Evolutionary conservation across 2,888 invertebrate genomes (phyloP), one percentile per base, ranked within the genome.

Genomic region (Penaeus monodon): DNA sequence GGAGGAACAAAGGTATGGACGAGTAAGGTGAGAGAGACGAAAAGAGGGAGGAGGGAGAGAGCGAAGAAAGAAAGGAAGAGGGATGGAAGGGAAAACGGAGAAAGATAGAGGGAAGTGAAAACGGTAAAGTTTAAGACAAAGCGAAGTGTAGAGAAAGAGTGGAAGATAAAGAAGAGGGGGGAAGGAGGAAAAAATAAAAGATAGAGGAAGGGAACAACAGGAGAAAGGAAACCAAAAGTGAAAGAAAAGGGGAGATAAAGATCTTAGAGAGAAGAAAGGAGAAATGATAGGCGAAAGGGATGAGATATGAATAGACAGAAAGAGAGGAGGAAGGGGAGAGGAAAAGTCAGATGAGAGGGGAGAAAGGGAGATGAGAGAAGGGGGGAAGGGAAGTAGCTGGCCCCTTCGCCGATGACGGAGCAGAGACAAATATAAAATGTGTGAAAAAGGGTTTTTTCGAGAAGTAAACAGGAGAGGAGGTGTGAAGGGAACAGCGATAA

Each of bases 31-130:
- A 33, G 12, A n/a, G 38, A 66, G 66, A 27, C n/a, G 17, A 49
- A 81, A 22, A 24, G 81, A 68, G 68, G 33, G 24, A 81, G 38
- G 80, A 80, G 66, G 44, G 80, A 65, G 65, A 65, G 64, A 65
- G 66, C n/a, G 65, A 65, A 44, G 57, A 33, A 65, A 44, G 44
- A n/a, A 66, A 38, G 33, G 68, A 66, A 70, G 44, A 70, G 68
- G 49, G 44, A 68, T 38, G 66, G n/a, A 49, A 66, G 81, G 49
- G 81, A 38, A 44, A 65, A 24, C 70, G 68, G 68, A 38, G 27
- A 38, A 33, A 38, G n/a, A 12, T 3, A 38, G 22, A 24, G 44
- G 14, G 49, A 38, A 3, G 17, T 33, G 22, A 14, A 20, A 38
- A 6, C 66, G 20, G 24, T 0, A 44, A 14, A 20, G 20, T n/a